Evolutionary conservation across 2,113 vertebrate species (phyloP).

Genomic region (Zootoca vivipara): DNA sequence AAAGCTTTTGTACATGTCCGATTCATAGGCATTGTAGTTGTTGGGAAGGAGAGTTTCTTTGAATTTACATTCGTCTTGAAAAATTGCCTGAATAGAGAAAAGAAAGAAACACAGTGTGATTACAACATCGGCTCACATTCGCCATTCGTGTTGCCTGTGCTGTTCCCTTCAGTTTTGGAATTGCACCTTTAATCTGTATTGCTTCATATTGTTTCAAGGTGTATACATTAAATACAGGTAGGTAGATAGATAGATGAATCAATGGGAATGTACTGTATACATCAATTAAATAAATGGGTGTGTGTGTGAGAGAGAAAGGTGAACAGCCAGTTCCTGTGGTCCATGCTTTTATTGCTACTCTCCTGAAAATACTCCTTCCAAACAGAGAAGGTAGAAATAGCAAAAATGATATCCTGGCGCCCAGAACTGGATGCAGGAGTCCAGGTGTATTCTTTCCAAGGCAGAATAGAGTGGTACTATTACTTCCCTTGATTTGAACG

Average conservation of each 20-base stretch:
- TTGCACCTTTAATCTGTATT: no score
- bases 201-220: no score
- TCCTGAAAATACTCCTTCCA: not conserved
- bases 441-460: no score
- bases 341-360: not conserved
- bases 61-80: conserved; percentile 96
- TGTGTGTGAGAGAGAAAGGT: not conserved
- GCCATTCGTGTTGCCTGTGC: no score
- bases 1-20: conserved; percentile 80
- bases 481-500: no score
- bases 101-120: not conserved
- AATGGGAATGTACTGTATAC: not conserved
- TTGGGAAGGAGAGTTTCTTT: conserved; percentile 91
- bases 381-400: not conserved
- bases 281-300: not conserved
- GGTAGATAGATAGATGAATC: no score
- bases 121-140: not conserved
- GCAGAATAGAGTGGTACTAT: no score
- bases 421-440: no score
- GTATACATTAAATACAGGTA: no score
- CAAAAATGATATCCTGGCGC: not conserved
- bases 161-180: no score
- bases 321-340: not conserved
- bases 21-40: conserved; percentile 97
- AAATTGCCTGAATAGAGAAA: conserved; percentile 79